Evolutionary conservation across 2,113 vertebrate genomes (phyloP).

Genomic region (Larimichthys crocea): DNA sequence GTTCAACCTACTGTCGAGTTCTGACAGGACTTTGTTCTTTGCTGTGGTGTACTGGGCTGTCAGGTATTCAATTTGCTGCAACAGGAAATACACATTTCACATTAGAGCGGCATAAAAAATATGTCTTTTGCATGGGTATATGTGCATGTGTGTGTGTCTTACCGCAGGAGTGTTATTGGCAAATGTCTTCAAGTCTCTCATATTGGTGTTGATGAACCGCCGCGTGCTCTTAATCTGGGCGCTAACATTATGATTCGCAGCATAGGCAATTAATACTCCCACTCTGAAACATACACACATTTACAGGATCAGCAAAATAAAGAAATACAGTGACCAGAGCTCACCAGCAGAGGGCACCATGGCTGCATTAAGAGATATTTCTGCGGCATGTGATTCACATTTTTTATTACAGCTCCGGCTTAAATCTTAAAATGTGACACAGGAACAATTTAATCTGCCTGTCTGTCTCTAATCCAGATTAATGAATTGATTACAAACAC

Average conservation of each 20-base stretch:
- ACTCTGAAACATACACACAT: slow-evolving; percentile 80
- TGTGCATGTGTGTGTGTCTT: slow-evolving; percentile 53
- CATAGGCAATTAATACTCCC: slow-evolving; percentile 88
- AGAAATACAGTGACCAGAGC: not conserved
- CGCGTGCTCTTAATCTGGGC: slow-evolving; percentile 85
- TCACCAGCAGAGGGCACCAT: slow-evolving; percentile 64
- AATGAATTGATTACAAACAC: no score
- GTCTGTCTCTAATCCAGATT: not conserved
- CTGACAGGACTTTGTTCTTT: slow-evolving; percentile 91
- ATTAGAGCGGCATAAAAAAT: not conserved
- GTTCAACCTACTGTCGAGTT: slow-evolving; percentile 91
- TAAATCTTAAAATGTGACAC: not conserved
- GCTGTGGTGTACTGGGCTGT: slow-evolving; percentile 89
- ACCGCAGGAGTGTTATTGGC: slow-evolving; percentile 90
- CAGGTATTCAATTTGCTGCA: slow-evolving; percentile 93
- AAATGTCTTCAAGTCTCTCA: slow-evolving; percentile 90
- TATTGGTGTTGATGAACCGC: slow-evolving; percentile 90
- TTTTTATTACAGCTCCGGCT: not conserved
- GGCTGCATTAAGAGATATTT: not conserved
- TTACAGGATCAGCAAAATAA: not conserved
- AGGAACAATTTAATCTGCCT: not conserved
- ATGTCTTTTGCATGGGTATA: not conserved
- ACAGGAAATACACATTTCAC: slow-evolving; percentile 46
- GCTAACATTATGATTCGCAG: slow-evolving; percentile 92
- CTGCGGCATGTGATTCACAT: not conserved